phyloP scores from a whole-genome alignment of 1,140 invertebrate genomes.

The Druon quercuslanigerum region DNA sequence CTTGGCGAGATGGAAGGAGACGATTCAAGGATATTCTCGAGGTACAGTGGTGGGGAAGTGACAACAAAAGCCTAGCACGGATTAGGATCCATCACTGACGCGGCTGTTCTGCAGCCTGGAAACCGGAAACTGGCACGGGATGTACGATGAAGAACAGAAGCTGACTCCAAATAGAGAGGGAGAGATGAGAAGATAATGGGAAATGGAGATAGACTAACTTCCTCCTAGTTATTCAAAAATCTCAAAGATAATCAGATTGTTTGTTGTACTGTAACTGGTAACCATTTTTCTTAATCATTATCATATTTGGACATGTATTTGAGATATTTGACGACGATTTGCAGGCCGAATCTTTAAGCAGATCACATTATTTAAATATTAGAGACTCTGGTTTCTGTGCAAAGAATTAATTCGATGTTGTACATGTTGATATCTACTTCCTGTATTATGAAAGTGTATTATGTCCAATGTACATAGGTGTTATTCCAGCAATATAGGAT shows the following conservation, averaged over 20 bases:
- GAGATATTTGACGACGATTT: too few relatives aligned
- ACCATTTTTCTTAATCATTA: too few relatives aligned
- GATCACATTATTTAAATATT: constrained; percentile 21
- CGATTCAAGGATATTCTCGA: constrained; percentile 54
- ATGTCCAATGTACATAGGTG: constrained; percentile 55
- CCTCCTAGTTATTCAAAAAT: neutral
- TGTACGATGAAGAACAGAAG: constrained; percentile 39
- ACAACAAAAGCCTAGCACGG: constrained; percentile 64
- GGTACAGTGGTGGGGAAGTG: constrained; percentile 51
- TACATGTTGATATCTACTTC: too few relatives aligned
- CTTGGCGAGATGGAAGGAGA: constrained; percentile 55
- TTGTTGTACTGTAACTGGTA: too few relatives aligned
- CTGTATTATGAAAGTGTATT: too few relatives aligned
- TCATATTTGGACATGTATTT: too few relatives aligned
- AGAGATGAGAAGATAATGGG: neutral
- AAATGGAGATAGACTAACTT: constrained; percentile 18
- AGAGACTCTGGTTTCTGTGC: neutral
- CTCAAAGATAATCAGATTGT: too few relatives aligned
- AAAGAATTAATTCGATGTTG: too few relatives aligned
- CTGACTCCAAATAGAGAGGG: neutral
- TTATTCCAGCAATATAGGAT: constrained; percentile 55
- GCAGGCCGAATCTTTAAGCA: too few relatives aligned
- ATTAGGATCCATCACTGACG: constrained; percentile 61
- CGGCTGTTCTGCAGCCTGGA: constrained; percentile 46
- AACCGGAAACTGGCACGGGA: constrained; percentile 49